Conservation (phyloP, 2,888 invertebrate species). For the Drosophila infuscata region DNA sequence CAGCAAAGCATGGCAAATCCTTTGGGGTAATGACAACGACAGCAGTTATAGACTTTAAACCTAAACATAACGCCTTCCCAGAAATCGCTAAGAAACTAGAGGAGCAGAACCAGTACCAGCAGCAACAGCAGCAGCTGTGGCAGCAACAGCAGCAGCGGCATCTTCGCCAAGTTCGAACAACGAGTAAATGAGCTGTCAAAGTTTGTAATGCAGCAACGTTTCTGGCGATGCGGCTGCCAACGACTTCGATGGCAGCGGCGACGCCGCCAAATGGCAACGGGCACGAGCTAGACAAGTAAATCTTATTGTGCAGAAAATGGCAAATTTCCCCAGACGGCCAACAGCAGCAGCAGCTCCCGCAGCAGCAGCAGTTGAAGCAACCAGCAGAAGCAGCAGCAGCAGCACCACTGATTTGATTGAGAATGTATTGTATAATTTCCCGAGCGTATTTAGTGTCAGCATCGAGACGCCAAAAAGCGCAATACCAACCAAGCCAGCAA, state of each 20-base stretch:
- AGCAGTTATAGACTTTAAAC: constrained; percentile 77
- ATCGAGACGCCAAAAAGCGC: constrained; percentile 56
- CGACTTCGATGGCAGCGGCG: constrained; percentile 26
- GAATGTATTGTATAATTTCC: constrained; percentile 84
- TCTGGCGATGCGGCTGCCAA: constrained; percentile 52
- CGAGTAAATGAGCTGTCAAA: constrained; percentile 82
- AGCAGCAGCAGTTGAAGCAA: constrained; percentile 9
- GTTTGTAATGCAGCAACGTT: constrained; percentile 79
- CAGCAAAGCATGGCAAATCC: constrained; percentile 67
- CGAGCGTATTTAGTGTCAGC: constrained; percentile 82
- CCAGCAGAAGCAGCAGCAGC: constrained; percentile 32
- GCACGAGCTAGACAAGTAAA: constrained; percentile 82
- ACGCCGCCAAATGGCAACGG: constrained; percentile 68
- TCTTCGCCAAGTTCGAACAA: constrained; percentile 71
- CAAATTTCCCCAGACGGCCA: constrained; percentile 83
- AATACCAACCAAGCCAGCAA: constrained; percentile 33
- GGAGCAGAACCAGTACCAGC: background rate
- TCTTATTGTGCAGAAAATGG: constrained; percentile 84
- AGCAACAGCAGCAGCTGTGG: constrained; percentile 17
- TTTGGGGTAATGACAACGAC: constrained; percentile 66
- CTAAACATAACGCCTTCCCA: constrained; percentile 67
- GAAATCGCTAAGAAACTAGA: constrained; percentile 36
- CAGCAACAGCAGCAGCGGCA: constrained; percentile 26
- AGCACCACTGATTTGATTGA: constrained; percentile 83
- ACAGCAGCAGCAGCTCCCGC: constrained; percentile 51